Base-by-base conservation (phyloP, 2,888 invertebrate species). In the Palloptera scutellata region DNA sequence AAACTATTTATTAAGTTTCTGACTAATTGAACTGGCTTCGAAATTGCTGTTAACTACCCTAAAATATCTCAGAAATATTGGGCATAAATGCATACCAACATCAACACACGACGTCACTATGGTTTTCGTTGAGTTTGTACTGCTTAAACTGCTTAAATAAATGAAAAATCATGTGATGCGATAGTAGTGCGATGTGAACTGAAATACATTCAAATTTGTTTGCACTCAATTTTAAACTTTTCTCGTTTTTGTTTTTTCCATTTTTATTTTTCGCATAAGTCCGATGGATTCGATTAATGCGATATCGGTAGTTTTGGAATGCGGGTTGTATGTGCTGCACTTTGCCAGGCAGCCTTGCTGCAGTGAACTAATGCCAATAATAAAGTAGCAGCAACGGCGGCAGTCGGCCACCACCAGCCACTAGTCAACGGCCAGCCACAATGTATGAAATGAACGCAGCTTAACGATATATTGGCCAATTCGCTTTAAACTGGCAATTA, bases 401-500 rank as follows among this genome's bases (percentile, higher is more conserved):
- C n/a, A n/a, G n/a, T n/a, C n/a, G n/a, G 30, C 30, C 30, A 67
- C 59, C 30, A 41, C 15, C 60, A 64, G 51, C 64, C 63, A 59
- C 55, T 57, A 64, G 48, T 52, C 62, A 52, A 40, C 53, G 19
- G 54, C 43, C 55, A 19, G 40, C 20, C 41, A 62, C 51, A 48
- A 8, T 15, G 15, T 2, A 15, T 19, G 61, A 66, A 72, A 66
- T 69, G 73, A 72, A 70, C 67, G 70, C 70, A 69, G 63, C 68
- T 69, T 70, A 63, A 69, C 69, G 73, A 74, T 74, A 73, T 73
- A 72, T 74, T 74, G 73, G 67, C 67, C 72, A 71, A 72, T 72
- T 73, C 72, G 69, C 69, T 67, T 73, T 74, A 74, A 72, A 73
- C 72, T 71, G 73, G 74, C 72, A 74, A 74, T 74, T 74, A 74